phyloP scores from a whole-genome alignment of 2,113 vertebrate species.

The Phainopepla nitens region DNA sequence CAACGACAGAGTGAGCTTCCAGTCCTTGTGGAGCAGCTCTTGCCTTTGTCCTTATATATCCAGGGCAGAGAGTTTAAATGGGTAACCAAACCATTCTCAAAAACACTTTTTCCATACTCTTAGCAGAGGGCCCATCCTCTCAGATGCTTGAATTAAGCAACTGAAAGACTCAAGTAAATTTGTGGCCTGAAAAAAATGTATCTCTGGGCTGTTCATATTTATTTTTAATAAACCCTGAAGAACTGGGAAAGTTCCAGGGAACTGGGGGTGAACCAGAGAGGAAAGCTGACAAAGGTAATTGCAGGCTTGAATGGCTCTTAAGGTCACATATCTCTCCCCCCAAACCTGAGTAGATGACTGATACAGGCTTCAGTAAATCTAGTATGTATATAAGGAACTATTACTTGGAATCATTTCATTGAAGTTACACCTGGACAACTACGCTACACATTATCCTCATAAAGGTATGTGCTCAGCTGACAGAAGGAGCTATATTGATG shows the following conservation, averaged over 20 bases:
- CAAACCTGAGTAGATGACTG: neutral
- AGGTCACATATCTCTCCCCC: neutral
- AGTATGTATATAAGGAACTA: neutral
- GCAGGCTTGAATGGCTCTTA: neutral
- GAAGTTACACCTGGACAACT: neutral
- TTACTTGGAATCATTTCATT: neutral
- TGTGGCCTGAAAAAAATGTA: neutral
- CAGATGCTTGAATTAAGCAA: neutral
- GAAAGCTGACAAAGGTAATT: neutral
- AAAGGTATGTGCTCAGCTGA: neutral
- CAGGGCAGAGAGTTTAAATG: neutral
- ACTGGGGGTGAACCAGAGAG: neutral
- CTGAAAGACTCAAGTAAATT: neutral
- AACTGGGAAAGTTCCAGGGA: neutral
- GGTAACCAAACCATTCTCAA: neutral
- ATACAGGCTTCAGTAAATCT: neutral
- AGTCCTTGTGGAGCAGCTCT: neutral
- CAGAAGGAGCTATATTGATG: neutral
- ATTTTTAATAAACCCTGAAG: slow-evolving; percentile 10
- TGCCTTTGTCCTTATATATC: neutral
- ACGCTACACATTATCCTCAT: neutral
- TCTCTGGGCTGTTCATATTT: neutral
- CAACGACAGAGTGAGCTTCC: neutral
- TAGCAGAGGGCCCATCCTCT: neutral
- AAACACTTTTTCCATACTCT: neutral